Base-by-base conservation (phyloP, 2,888 invertebrate genomes). In the Emmelina monodactyla region DNA sequence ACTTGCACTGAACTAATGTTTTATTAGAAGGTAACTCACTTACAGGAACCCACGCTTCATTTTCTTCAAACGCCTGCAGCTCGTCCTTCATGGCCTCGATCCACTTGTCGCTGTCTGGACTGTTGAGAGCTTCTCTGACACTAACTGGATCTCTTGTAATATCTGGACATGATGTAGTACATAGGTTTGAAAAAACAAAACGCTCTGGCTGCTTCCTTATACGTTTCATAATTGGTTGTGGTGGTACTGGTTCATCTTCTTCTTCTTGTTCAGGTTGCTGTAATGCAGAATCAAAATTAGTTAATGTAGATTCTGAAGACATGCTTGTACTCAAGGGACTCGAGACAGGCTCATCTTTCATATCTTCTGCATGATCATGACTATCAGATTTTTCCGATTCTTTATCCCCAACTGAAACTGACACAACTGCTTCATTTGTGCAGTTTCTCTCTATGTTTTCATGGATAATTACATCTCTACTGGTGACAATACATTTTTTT, bases 41-140 rank as follows among this genome's bases (percentile, higher is more conserved):
- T 5, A 37, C 11, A n/a, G n/a, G n/a, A 15, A 35, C 41, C 38
- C 43, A 43, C n/a, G 32, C 37, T 7, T 37, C 2, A 22, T 43
- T 43, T 11, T 43, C 40, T 30, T 41, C 22, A 16, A 43, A 43
- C 19, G 41, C 35, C 35, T 43, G 37, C 36, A 43, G 39, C 19
- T 41, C 39, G 7, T 43, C 40, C 28, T 28, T 33, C 37, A 39
- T 39, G 13, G 43, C 43, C 39, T 39, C 32, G 28, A 36, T 25
- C 37, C 38, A 43, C 28, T 36, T 25, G n/a, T 41, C 31, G 29
- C 19, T 30, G 16, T 43, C 43, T 32, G 41, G 39, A 14, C 39
- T 31, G 28, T 32, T 37, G 25, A 41, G 28, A 14, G 41, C 43
- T 28, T 43, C 43, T 25, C 28, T 28, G 32, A 33, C 28, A 13